These are phyloP conservation scores for Falco punctatus DNA, from an alignment of 2,113 vertebrate genomes.

Conservation along the genomic window DNA sequence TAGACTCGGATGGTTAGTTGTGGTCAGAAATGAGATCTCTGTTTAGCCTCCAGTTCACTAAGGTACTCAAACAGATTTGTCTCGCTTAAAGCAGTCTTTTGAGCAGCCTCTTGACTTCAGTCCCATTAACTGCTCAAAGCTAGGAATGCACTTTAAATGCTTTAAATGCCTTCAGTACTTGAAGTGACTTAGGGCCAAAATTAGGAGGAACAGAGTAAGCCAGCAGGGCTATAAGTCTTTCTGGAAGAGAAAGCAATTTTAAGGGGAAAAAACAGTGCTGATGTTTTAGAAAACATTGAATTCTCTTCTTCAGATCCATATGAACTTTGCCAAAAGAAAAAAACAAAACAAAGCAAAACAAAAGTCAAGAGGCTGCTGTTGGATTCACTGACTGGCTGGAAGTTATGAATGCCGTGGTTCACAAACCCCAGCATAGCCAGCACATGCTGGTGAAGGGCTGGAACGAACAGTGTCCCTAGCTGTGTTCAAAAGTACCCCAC, in stretches of 20 bases:
- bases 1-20: rapidly evolving
- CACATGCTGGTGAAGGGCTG: background rate
- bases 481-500: background rate
- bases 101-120: background rate
- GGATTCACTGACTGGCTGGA: background rate
- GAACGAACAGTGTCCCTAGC: background rate
- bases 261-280: background rate
- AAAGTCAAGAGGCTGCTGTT: background rate
- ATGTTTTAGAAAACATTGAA: background rate
- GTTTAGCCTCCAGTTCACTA: background rate
- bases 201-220: background rate
- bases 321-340: background rate
- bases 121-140: background rate
- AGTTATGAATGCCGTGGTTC: rapidly evolving
- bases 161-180: background rate
- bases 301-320: background rate
- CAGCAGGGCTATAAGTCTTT: background rate
- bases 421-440: background rate
- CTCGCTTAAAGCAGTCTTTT: background rate
- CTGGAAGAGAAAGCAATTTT: background rate
- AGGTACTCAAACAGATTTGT: background rate
- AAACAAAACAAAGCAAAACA: no score
- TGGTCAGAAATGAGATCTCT: background rate
- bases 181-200: background rate
- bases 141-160: background rate